Base-by-base conservation (phyloP, 1,140 invertebrate species). In the Akabosia matsudoensis region DNA sequence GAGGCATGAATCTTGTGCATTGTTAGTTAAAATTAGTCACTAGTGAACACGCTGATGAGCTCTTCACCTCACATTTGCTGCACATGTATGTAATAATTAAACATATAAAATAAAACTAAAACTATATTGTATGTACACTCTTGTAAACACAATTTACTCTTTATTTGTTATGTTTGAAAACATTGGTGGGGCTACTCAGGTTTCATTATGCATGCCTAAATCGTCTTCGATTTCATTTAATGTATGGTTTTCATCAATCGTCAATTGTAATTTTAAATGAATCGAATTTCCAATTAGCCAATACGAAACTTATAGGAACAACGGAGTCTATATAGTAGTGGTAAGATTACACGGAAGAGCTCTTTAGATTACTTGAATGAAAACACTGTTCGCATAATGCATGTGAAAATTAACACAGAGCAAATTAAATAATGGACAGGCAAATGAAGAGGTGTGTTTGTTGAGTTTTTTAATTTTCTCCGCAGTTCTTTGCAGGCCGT, bases 261-360 rank as follows among this genome's bases (percentile, higher is more conserved):
- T 34, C 45, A 72, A 72, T 72, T 72, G 70, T 72, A 72, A 72
- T 37, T 72, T 72, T 37, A 72, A 51, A 22, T 34, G 70, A 72
- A 72, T 72, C 70, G 45, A 72, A 72, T 72, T 72, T 72, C 70
- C 70, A 72, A 72, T 72, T 72, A 72, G 70, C 70, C 45, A 72
- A 72, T 72, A 33, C 34, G 30, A 34, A 72, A n/a, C n/a, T n/a
- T 72, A 34, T n/a, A 18, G 34, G 67, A 10, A 70, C 16, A 70
- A 7, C 24, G 31, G 67, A 64, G 7, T 45, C 37, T 45, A 7
- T 45, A n/a, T n/a, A n/a, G n/a, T n/a, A n/a, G n/a, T n/a, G n/a
- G n/a, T n/a, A n/a, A n/a, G n/a, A n/a, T n/a, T n/a, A n/a, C n/a
- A n/a, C n/a, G n/a, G n/a, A n/a, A n/a, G n/a, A n/a, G n/a, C n/a